A percentile compares a stretch with the other conserved stretches of the same genome.
Evolutionary conservation across 2,797 vertebrate genomes (phyloP).

Genomic region (Parauchenoglanis punctatus): DNA sequence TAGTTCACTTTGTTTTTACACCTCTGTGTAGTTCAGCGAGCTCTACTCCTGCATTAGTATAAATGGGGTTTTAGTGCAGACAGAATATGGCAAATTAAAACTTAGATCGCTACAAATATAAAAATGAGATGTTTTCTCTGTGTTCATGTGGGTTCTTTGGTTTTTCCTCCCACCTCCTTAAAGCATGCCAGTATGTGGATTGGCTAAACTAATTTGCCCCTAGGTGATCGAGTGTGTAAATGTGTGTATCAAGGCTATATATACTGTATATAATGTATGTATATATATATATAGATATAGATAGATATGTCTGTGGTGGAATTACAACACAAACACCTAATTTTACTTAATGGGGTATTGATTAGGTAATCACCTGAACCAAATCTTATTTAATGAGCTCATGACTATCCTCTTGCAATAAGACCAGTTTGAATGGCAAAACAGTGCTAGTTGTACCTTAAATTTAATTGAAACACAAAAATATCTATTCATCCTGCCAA

Average conservation of each 20-base stretch:
- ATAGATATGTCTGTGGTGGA: too few species aligned
- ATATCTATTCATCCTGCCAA: too few species aligned
- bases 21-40: constrained; percentile 35
- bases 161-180: not conserved
- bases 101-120: not conserved
- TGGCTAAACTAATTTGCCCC: not conserved
- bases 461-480: too few species aligned
- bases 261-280: too few species aligned
- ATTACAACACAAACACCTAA: too few species aligned
- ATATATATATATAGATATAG: too few species aligned
- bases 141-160: not conserved
- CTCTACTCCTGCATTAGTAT: constrained; percentile 19
- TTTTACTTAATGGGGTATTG: too few species aligned
- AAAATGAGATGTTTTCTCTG: not conserved
- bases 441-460: too few species aligned
- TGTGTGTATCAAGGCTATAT: not conserved
- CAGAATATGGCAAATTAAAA: not conserved
- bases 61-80: not conserved
- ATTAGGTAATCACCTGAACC: too few species aligned
- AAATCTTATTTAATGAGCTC: too few species aligned
- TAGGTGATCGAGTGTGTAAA: not conserved
- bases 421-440: too few species aligned
- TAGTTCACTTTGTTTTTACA: constrained; percentile 41
- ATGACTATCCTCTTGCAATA: too few species aligned
- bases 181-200: not conserved